phyloP scores from a whole-genome alignment of 2,888 invertebrate genomes.

The Epistrophella euchroma region DNA sequence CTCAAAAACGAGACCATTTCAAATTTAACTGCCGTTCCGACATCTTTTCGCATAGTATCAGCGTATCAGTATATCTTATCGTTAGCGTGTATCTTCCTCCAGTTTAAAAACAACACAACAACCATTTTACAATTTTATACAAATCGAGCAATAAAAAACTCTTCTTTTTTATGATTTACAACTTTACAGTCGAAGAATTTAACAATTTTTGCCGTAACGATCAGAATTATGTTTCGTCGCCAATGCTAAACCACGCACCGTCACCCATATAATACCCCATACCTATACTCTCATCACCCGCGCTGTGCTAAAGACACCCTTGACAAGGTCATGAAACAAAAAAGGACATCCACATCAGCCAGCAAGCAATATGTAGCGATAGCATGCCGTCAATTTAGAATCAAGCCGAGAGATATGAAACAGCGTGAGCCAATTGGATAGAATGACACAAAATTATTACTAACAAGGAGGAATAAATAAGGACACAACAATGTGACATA shows the following conservation, averaged over 20 bases:
- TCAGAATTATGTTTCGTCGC: constrained; percentile 57
- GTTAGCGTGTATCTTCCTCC: constrained; percentile 49
- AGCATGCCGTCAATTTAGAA: constrained; percentile 50
- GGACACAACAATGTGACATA: constrained; percentile 73
- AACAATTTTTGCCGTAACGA: constrained; percentile 73
- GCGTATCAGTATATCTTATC: constrained; percentile 55
- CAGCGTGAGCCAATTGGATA: constrained; percentile 69
- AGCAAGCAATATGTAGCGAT: background rate
- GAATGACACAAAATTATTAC: constrained; percentile 71
- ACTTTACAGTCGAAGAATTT: constrained; percentile 73
- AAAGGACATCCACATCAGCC: constrained; percentile 38
- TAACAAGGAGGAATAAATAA: constrained; percentile 73
- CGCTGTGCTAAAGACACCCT: constrained; percentile 1
- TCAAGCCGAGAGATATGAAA: constrained; percentile 57
- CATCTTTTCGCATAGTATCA: constrained; percentile 57
- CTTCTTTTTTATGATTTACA: constrained; percentile 74
- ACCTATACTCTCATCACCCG: constrained; percentile 1
- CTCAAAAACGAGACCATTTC: constrained; percentile 65
- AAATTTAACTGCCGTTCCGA: constrained; percentile 73
- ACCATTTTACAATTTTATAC: constrained; percentile 68
- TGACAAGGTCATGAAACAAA: constrained; percentile 65
- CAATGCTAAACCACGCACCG: constrained; percentile 25
- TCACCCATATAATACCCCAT: constrained; percentile 27
- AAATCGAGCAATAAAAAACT: constrained; percentile 64
- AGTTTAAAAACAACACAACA: constrained; percentile 3